These are phyloP conservation scores for Menidia menidia DNA, from an alignment of 2,797 vertebrate species.

Conservation along the genomic window DNA sequence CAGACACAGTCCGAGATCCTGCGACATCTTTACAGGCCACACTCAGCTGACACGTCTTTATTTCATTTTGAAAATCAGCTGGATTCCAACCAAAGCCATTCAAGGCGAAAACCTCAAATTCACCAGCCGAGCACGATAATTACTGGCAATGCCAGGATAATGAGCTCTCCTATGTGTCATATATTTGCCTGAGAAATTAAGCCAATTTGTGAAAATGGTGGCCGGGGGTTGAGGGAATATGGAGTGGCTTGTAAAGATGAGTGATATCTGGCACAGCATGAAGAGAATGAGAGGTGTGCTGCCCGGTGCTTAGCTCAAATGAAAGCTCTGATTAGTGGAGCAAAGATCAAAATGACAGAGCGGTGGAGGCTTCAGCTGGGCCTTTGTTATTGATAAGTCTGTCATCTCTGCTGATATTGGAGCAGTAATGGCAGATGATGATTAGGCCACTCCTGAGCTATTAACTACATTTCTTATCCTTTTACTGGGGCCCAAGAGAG, in stretches of 20 bases:
- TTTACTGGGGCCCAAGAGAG: constrained; percentile 86
- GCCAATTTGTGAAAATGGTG: constrained; percentile 86
- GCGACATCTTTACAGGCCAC: constrained; percentile 41
- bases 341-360: constrained; percentile 92
- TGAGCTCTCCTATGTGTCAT: constrained; percentile 82
- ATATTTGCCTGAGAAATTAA: constrained; percentile 87
- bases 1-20: constrained; percentile 34
- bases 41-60: constrained; percentile 50
- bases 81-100: constrained; percentile 63
- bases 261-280: constrained; percentile 83
- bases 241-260: constrained; percentile 84
- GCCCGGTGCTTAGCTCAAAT: constrained; percentile 87
- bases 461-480: constrained; percentile 94
- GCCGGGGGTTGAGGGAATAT: constrained; percentile 83
- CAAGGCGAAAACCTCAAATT: constrained; percentile 46
- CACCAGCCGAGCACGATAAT: constrained; percentile 65
- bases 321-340: constrained; percentile 88
- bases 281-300: constrained; percentile 84
- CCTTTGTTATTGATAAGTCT: constrained; percentile 95
- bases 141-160: constrained; percentile 68
- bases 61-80: constrained; percentile 73
- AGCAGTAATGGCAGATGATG: constrained; percentile 92
- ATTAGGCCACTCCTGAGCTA: constrained; percentile 93
- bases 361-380: constrained; percentile 84
- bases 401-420: constrained; percentile 95